phyloP scores from a whole-genome alignment of 1,140 invertebrate genomes.

The Zophobas atratus region DNA sequence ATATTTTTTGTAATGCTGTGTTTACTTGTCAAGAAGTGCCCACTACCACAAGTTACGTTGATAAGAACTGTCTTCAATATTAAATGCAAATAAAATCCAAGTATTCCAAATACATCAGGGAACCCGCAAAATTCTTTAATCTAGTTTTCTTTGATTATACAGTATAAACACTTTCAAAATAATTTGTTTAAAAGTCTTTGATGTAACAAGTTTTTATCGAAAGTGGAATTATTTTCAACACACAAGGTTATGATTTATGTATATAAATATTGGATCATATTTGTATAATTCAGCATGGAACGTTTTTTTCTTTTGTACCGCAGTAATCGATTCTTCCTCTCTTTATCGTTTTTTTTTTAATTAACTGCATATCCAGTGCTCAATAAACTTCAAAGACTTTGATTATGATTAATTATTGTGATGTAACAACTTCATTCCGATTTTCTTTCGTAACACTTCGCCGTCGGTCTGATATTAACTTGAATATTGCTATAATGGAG shows the following conservation, averaged over 20 bases:
- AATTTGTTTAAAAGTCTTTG: conserved; percentile 40
- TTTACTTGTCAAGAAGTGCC: too few species aligned
- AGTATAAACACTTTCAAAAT: conserved; percentile 36
- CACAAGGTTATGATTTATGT: neutral
- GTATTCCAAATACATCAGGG: conserved; percentile 17
- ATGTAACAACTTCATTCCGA: conserved; percentile 21
- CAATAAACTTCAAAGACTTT: conserved; percentile 25
- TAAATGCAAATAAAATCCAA: conserved; percentile 5
- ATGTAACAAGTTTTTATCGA: conserved; percentile 1
- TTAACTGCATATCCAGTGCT: conserved; percentile 26
- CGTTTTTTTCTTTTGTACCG: conserved; percentile 15
- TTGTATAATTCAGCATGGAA: neutral
- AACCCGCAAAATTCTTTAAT: conserved; percentile 35
- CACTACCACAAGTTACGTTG: too few species aligned
- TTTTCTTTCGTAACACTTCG: conserved; percentile 14
- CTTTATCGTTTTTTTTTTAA: neutral
- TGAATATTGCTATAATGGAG: conserved; percentile 2
- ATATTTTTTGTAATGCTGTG: too few species aligned
- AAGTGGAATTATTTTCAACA: conserved; percentile 12
- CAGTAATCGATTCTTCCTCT: conserved; percentile 21
- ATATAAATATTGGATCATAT: neutral
- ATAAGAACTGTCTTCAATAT: too few species aligned
- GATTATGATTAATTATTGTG: conserved; percentile 39
- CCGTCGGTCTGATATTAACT: conserved; percentile 2
- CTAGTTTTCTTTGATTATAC: conserved; percentile 40